phyloP scores from a whole-genome alignment of 2,888 invertebrate species.

The Eurytoma californica region DNA sequence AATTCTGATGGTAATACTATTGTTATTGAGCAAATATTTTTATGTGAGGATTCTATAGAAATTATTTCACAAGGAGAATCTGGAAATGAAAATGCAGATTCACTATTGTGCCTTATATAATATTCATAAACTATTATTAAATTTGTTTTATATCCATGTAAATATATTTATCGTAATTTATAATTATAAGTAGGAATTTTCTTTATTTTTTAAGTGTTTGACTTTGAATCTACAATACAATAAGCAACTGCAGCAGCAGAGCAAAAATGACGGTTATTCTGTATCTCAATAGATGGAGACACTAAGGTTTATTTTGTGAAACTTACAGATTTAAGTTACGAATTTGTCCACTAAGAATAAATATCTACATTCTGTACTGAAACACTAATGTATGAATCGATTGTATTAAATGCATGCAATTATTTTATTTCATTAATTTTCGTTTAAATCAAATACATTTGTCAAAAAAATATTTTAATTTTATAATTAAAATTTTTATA shows the following conservation, averaged over 20 bases:
- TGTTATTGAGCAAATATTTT: conserved; percentile 67
- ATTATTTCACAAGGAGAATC: conserved; percentile 66
- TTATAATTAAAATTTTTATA: too few relatives aligned
- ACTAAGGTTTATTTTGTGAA: not conserved
- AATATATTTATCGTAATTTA: conserved; percentile 16
- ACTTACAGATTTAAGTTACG: too few relatives aligned
- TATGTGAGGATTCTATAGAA: conserved; percentile 64
- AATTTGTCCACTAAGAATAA: too few relatives aligned
- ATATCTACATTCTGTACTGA: too few relatives aligned
- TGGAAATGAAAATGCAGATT: conserved; percentile 71
- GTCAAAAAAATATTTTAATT: too few relatives aligned
- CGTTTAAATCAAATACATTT: too few relatives aligned
- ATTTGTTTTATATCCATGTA: not conserved
- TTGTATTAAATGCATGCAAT: too few relatives aligned
- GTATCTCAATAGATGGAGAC: conserved; percentile 16
- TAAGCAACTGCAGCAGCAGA: too few relatives aligned
- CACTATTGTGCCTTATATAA: conserved; percentile 69
- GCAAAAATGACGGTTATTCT: not conserved
- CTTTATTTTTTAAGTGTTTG: too few relatives aligned
- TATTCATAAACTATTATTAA: conserved; percentile 61
- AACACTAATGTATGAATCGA: too few relatives aligned
- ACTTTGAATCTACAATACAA: too few relatives aligned
- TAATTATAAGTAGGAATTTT: conserved; percentile 16
- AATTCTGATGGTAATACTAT: conserved; percentile 61
- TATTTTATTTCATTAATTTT: too few relatives aligned